Base-by-base conservation (phyloP, 1,140 invertebrate species). In the Drosophila parabipectinata region DNA sequence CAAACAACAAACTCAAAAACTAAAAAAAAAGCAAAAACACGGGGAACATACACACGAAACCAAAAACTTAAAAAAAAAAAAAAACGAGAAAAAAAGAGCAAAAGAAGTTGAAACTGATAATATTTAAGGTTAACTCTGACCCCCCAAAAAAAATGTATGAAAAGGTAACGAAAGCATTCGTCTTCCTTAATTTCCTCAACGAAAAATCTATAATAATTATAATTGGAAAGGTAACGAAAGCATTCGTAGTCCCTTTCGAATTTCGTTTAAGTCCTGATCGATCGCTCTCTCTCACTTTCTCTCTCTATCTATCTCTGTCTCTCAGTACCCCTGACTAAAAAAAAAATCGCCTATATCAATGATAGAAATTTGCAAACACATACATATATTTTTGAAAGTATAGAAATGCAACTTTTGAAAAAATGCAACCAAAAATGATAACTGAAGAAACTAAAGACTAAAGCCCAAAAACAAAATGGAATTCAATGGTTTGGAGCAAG, bases 301-400 rank as follows among this genome's bases (percentile, higher is more conserved):
- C 14, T 37, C 53, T 37, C 39, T 34, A 39, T 30, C 52, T 50
- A 21, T 58, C 28, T 56, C 51, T 69, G 39, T 26, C 44, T 55
- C 50, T 47, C 66, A 39, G 30, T 67, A 7, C 15, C 44, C 14
- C 6, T 10, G 8, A 53, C 32, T 10, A 21, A 47, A 47, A 14
- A 15, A 39, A 44, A 18, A 47, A 47, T 47, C 15, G n/a, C 14
- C 15, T 24, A 24, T 57, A 45, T 77, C 34, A 37, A 37, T 59
- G 37, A 68, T 81, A 50, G 58, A 69, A 75, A 53, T 60, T 72
- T 68, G 78, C 61, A 76, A 37, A 74, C 41, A 58, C 62, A 84
- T 60, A 85, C n/a, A n/a, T 60, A 85, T 84, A 84, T 84, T 84
- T 84, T 84, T 85, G 62, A 84, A 84, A 85, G 81, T 84, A 85